Evolutionary conservation across 1,140 invertebrate genomes (phyloP), one percentile per base, ranked within the genome.

Genomic region (Nasonia longicornis): DNA sequence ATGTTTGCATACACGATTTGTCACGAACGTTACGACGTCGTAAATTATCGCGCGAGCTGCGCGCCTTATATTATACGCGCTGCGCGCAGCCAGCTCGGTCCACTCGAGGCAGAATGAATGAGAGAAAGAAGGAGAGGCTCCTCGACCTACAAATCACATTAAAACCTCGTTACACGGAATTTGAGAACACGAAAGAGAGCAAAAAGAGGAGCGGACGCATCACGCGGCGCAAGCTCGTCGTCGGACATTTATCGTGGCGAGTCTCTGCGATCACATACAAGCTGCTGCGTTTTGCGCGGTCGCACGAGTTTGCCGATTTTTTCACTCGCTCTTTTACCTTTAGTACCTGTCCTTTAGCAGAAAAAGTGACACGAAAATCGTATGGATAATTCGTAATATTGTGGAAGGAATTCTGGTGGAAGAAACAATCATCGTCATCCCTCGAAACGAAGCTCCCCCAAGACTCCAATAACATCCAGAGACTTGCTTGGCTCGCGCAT

Each of bases 1-100:
- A 87, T 89, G 88, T 90, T 88, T 87, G 86, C 87, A 87, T 87
- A 88, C 87, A 86, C 85, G 86, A 90, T 90, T 90, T 89, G 88
- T 89, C 87, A 89, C 86, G 85, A 87, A 82, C 80, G 87, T 89
- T 88, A 87, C 85, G 81, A 85, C 75, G 84, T 84, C 86, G 83
- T 90, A 90, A 89, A 90, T 89, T 88, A 89, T 85, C 79, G 35
- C 77, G 71, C 82, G 83, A 81, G 83, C 83, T 31, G 63, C 84
- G 82, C 83, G 74, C 63, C 48, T 83, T 77, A 81, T 71, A 69
- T 77, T 71, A 42, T 42, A 69, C 38, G 31, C 20, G 52, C 31
- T 35, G 31, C 42, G 20, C 10, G 7, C 31, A 79, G 58, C 45
- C 48, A 35, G 31, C 4, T 73, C 16, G 63, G 58, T 73, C 78